Base-by-base conservation (phyloP, 2,113 vertebrate species). In the Corythornis madagascariensis region DNA sequence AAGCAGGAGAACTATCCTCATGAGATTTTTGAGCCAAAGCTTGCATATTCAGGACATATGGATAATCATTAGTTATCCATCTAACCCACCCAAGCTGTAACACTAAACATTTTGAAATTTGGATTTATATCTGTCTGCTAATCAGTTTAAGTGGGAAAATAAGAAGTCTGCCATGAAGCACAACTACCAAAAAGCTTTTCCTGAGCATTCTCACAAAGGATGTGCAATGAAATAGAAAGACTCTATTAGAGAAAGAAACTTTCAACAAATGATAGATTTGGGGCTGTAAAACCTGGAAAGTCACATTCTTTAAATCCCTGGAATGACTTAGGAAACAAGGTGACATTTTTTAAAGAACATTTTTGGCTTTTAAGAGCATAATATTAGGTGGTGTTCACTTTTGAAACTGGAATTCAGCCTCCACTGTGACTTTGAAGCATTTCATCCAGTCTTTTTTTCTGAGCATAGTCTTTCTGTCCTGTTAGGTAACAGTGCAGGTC, bases 21-120 rank as follows among this genome's bases (percentile, higher is more conserved):
- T 12, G 87, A 94, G 92, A 71, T 89, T 88, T 88, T 89, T 89
- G 81, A 94, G 90, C 86, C 81, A 92, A 95, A 86, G 29, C 33
- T 76, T 92, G 64, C 78, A 85, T 84, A 83, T 78, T 91, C 92
- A 52, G 82, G 78, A 85, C 89, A 71, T 83, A 85, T 87, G 92
- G 84, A 77, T 92, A 86, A 91, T 60, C 65, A 71, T 63, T 80
- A 74, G 66, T 26, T 85, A 82, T 56, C 84, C 75, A 35, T 80
- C 71, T 60, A 83, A 96, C 86, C 84, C 87, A 87, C 87, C 82
- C 92, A 93, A 79, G 78, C 64, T 86, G 71, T 35, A 89, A 73
- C 64, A 77, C 67, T 82, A 87, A 94, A 45, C 47, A 66, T 77
- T 92, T 56, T 83, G 47, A 91, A 91, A 82, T 7, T 50, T 60